Evolutionary conservation across 2,113 vertebrate genomes (phyloP).

Genomic region (Talpa occidentalis): DNA sequence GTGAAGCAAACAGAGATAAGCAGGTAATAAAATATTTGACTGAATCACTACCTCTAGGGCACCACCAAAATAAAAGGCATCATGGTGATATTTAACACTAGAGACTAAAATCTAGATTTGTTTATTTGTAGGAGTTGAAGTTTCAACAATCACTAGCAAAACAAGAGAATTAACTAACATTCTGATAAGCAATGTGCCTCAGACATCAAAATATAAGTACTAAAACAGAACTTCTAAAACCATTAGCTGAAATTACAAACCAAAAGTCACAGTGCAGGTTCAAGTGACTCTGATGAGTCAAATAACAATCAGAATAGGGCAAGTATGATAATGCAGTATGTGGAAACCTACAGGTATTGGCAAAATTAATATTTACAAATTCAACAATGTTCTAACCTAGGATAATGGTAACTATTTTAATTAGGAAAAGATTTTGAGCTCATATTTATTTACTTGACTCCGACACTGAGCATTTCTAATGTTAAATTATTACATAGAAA

Average conservation of each 20-base stretch:
- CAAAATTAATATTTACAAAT: conserved; percentile 60
- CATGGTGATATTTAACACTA: neutral
- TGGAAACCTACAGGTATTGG: neutral
- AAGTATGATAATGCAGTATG: neutral
- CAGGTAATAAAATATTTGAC: conserved; percentile 53
- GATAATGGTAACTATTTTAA: neutral
- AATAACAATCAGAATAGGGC: neutral
- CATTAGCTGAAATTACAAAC: neutral
- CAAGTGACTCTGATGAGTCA: conserved; percentile 7
- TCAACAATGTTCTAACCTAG: neutral
- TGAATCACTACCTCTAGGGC: neutral
- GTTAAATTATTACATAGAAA: neutral
- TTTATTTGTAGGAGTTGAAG: conserved; percentile 3
- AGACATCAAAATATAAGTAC: neutral
- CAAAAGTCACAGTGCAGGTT: neutral
- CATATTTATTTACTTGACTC: neutral
- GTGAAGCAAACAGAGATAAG: conserved; percentile 66
- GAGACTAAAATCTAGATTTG: conserved; percentile 35
- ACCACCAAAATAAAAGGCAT: neutral
- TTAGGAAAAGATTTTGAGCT: neutral
- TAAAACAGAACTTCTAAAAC: neutral
- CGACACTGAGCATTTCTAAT: neutral
- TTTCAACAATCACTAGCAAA: neutral
- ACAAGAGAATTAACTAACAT: neutral
- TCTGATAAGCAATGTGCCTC: neutral